Evolutionary conservation across 2,888 invertebrate species (phyloP), one percentile per base, ranked within the genome.

Genomic region (Morpho deidamia): DNA sequence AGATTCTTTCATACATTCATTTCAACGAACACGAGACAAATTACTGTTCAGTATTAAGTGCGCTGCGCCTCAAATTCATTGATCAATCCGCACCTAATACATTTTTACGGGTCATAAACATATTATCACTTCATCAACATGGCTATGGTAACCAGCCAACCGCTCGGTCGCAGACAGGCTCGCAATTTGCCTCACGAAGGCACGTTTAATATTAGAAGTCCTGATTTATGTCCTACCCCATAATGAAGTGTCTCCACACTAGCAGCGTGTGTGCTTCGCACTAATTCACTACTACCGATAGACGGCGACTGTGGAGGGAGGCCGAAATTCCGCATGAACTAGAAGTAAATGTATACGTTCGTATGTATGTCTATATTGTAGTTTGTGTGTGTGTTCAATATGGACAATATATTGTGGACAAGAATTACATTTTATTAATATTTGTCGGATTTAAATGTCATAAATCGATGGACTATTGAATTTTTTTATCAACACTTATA

Each of bases 171-270:
- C 71, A 76, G 76, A 73, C 74, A 66, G 71, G 70, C 67, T 72
- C 74, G 78, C 85, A 86, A 86, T 87, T 86, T 85, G 84, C 83
- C 81, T 77, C 78, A 76, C 78, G 76, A 86, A 88, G 87, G 87
- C 89, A 84, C 82, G 90, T 89, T 89, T 90, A 90, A 90, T 90
- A 90, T 90, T 90, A 90, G 90, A 90, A 88, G 85, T 81, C 82
- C 84, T 89, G 88, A 90, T 90, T 90, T 90, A 90, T 87, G 81
- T 65, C 75, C 82, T 78, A 73, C 79, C 81, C 78, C 79, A 78
- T 90, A 89, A 89, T 89, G 86, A 86, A 89, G 87, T 88, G 85
- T 87, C 89, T 78, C 81, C 78, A 78, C 82, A 79, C 83, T 82
- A 78, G 83, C 78, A 81, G 85, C 84, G 83, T 78, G 81, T 82